Conservation (phyloP, 2,797 vertebrate species). For the Sebastes itinus region DNA sequence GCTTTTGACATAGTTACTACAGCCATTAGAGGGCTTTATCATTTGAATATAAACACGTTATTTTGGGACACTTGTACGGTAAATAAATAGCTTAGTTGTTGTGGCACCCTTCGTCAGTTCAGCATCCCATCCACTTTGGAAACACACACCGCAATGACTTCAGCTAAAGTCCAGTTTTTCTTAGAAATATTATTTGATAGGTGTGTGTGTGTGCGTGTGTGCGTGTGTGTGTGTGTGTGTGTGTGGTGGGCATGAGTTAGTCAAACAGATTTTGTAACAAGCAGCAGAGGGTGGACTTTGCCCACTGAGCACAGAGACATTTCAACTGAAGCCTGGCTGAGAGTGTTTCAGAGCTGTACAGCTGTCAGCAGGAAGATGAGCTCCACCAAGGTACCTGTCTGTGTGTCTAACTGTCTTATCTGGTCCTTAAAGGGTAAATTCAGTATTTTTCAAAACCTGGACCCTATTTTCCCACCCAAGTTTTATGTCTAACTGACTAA, state of each 20-base stretch:
- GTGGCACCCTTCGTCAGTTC: neutral
- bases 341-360: neutral
- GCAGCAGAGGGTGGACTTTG: constrained; percentile 36
- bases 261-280: constrained; percentile 25
- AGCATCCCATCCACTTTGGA: neutral
- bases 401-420: neutral
- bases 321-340: neutral
- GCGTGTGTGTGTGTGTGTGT: neutral
- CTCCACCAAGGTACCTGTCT: constrained; percentile 3
- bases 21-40: too few species aligned
- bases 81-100: neutral
- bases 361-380: constrained; percentile 13
- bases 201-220: neutral
- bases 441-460: too few species aligned
- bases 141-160: neutral
- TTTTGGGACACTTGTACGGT: neutral
- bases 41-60: too few species aligned
- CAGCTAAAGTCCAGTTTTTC: too few species aligned
- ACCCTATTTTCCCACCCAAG: too few species aligned
- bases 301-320: neutral
- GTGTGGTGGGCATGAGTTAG: neutral
- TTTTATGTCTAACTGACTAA: too few species aligned
- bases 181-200: too few species aligned
- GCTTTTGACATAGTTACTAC: too few species aligned
- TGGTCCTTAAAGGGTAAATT: neutral